Base-by-base conservation (phyloP, 2,888 invertebrate species). In the Timema podura region DNA sequence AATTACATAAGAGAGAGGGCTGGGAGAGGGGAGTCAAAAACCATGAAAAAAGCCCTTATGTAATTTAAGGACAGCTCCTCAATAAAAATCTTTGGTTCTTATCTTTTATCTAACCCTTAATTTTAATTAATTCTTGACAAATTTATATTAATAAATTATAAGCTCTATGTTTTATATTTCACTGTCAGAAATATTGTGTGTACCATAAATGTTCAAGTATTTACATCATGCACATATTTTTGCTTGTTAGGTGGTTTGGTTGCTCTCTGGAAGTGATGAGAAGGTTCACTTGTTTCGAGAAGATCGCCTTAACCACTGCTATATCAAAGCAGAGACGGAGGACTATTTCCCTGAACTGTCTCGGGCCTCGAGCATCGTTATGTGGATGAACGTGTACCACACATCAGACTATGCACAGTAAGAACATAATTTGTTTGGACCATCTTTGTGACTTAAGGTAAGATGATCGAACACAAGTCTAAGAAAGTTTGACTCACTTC, bases 251-350 rank as follows among this genome's bases (percentile, higher is more conserved):
- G 82, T 84, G 49, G 86, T 89, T 5, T 89, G 89, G 83, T 77
- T 89, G 70, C 80, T 90, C 75, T 85, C 88, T 75, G 89, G 89
- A 15, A 87, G 86, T 77, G 89, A 90, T 78, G 79, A 83, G 70
- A 85, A 85, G 77, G 82, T 89, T n/a, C 89, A 89, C 75, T 80
- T 89, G 76, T 89, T 86, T 77, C 82, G 84, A 77, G 89, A 87
- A 80, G 85, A 86, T 75, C 82, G 83, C 73, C 75, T 79, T 15
- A 84, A 83, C 74, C 87, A 87, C 73, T 81, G 83, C 61, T 87
- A 86, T 74, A 82, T 83, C 74, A 87, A 89, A 79, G 82, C 83
- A 13, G 81, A 85, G 7, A 79, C 82, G 65, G 84, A 84, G 71
- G 85, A 85, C 73, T 81, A 81, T 76, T 89, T 89, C 78, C 87